phyloP scores from a whole-genome alignment of 2,797 vertebrate genomes.

The Naso thynnoides region DNA sequence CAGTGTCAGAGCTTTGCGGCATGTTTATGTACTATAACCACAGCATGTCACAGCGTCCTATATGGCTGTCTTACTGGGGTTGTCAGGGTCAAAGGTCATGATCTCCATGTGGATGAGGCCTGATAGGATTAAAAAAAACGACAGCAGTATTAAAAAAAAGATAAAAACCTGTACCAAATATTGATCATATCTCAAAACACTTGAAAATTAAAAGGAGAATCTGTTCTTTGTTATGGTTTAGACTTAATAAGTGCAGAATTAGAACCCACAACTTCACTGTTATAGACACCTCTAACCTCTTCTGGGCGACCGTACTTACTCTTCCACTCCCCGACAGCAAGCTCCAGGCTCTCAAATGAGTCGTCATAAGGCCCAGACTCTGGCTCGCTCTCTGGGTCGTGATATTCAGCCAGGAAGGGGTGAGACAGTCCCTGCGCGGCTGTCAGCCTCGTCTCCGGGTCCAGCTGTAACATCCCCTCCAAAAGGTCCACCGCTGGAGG shows the following conservation, averaged over 20 bases:
- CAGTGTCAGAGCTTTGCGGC: slow-evolving; percentile 1
- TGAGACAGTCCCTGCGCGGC: slow-evolving; percentile 83
- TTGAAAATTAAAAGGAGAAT: neutral
- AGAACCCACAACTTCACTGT: neutral
- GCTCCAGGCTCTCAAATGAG: slow-evolving; percentile 87
- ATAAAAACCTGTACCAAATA: neutral
- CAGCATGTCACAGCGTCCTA: slow-evolving; percentile 48
- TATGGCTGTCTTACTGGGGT: slow-evolving; percentile 81
- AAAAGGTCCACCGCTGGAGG: slow-evolving; percentile 81
- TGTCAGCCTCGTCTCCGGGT: slow-evolving; percentile 85
- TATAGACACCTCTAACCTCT: neutral
- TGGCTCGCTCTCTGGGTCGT: slow-evolving; percentile 83
- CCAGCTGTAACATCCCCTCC: slow-evolving; percentile 87
- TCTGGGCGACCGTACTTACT: slow-evolving; percentile 70
- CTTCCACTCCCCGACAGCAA: slow-evolving; percentile 86
- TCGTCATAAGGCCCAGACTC: slow-evolving; percentile 85
- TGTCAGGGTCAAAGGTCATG: slow-evolving; percentile 87
- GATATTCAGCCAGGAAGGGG: slow-evolving; percentile 84
- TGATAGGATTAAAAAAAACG: slow-evolving; percentile 42
- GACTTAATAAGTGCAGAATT: neutral
- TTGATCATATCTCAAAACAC: neutral
- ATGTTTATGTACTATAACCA: neutral
- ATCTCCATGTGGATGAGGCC: slow-evolving; percentile 90
- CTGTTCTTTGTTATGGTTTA: neutral
- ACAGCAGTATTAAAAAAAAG: slow-evolving; percentile 8